phyloP scores from a whole-genome alignment of 1,140 invertebrate species.

The Marisa cornuarietis region DNA sequence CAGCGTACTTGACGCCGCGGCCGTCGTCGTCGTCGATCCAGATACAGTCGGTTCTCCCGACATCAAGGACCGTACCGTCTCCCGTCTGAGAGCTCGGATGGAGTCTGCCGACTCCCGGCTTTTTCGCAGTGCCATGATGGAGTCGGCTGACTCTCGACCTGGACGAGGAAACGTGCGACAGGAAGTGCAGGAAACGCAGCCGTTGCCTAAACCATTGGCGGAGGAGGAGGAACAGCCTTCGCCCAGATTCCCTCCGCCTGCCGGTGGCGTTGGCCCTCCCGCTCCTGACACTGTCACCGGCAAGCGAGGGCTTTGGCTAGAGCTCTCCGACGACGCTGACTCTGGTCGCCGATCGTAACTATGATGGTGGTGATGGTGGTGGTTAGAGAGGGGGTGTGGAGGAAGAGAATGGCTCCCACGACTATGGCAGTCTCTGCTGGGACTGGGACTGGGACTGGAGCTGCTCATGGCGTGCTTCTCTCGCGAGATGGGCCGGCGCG shows the following conservation, averaged over 20 bases:
- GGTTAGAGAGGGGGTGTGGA: neutral
- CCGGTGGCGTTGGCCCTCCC: neutral
- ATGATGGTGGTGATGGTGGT: neutral
- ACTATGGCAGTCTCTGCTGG: neutral
- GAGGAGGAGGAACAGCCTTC: neutral
- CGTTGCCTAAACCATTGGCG: too few relatives aligned
- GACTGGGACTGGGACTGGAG: constrained; percentile 1
- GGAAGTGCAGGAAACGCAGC: constrained; percentile 11
- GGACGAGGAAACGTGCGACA: constrained; percentile 8
- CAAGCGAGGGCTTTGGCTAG: constrained; percentile 14
- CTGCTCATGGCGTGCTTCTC: constrained; percentile 7
- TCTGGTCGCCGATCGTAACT: neutral
- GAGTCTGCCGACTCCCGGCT: constrained; percentile 21
- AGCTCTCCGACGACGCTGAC: constrained; percentile 11
- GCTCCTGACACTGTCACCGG: neutral
- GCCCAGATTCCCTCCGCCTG: neutral
- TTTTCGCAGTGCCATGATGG: constrained; percentile 24
- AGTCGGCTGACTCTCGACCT: constrained; percentile 26
- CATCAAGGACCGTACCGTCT: constrained; percentile 17
- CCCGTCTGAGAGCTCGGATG: constrained; percentile 22
- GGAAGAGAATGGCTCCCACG: neutral
- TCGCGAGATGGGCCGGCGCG: neutral
- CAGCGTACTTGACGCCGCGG: too few relatives aligned
- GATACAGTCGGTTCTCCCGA: neutral
- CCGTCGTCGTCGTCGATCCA: too few relatives aligned